A percentile compares a stretch with the other conserved stretches of the same genome.
Evolutionary conservation across 2,797 vertebrate species (phyloP).

Genomic region (Alca torda): DNA sequence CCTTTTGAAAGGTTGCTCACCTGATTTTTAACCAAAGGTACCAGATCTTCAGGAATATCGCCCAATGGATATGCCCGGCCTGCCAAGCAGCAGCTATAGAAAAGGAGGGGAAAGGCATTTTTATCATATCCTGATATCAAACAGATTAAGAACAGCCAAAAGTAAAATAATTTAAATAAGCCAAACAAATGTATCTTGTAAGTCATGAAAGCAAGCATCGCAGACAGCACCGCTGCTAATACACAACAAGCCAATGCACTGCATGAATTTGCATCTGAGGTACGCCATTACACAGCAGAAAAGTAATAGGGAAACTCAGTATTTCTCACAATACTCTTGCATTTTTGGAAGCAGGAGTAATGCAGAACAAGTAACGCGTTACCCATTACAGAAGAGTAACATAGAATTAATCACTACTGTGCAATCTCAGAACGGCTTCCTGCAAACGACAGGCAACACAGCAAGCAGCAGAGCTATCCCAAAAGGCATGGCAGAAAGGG

Average conservation of each 20-base stretch:
- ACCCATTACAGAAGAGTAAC: too few relatives aligned
- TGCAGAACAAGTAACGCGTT: neutral
- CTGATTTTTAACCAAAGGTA: slow-evolving; percentile 95
- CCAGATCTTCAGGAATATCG: slow-evolving; percentile 93
- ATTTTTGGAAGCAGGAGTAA: neutral
- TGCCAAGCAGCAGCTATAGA: slow-evolving; percentile 89
- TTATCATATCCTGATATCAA: neutral
- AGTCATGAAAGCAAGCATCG: neutral
- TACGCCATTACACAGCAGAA: neutral
- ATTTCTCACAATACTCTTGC: neutral
- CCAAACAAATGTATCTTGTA: neutral
- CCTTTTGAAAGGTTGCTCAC: slow-evolving; percentile 62
- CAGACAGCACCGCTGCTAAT: neutral
- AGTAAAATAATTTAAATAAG: neutral
- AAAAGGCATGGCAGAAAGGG: neutral
- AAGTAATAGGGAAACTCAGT: neutral
- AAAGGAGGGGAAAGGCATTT: neutral
- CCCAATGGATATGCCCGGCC: slow-evolving; percentile 94
- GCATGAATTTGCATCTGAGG: neutral
- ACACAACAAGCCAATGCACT: neutral
- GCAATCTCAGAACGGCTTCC: neutral
- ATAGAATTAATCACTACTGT: neutral
- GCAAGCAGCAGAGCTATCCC: neutral
- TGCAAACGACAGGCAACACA: neutral
- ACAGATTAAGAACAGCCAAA: neutral